A percentile compares a stretch with the other conserved stretches of the same genome.
phyloP scores from a whole-genome alignment of 1,140 invertebrate species.

The Cotesia vestalis region DNA sequence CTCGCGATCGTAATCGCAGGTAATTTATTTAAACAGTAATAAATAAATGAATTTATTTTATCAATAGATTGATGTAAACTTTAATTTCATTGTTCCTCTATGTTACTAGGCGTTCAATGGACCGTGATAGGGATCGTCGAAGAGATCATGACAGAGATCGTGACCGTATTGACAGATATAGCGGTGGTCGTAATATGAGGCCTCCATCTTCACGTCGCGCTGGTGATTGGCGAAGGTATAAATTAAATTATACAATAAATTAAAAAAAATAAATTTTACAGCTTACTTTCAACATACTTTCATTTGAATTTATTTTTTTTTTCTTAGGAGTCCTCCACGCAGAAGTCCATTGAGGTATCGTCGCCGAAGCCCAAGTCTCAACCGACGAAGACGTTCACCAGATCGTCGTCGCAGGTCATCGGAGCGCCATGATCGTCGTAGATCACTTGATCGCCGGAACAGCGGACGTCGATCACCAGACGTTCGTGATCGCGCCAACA shows the following conservation, averaged over 20 bases:
- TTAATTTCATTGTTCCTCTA: conserved; percentile 26
- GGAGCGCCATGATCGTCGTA: conserved; percentile 56
- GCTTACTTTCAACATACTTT: neutral
- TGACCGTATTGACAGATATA: conserved; percentile 64
- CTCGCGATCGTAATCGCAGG: conserved; percentile 52
- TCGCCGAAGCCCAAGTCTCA: conserved; percentile 59
- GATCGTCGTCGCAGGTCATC: conserved; percentile 60
- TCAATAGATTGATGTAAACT: neutral
- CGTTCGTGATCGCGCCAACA: conserved; percentile 51
- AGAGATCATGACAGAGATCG: conserved; percentile 62
- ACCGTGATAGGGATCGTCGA: conserved; percentile 61
- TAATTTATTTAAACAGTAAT: conserved; percentile 30
- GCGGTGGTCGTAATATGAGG: conserved; percentile 60
- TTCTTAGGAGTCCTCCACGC: conserved; percentile 53
- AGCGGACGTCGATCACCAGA: conserved; percentile 68
- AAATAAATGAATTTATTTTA: neutral
- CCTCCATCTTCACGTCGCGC: conserved; percentile 63
- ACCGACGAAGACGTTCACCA: conserved; percentile 56
- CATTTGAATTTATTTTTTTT: conserved; percentile 11
- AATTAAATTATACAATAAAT: neutral
- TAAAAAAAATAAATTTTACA: neutral
- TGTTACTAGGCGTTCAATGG: conserved; percentile 54
- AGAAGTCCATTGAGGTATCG: conserved; percentile 58
- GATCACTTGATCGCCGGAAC: conserved; percentile 56
- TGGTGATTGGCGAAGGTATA: conserved; percentile 61